phyloP scores from a whole-genome alignment of 2,797 vertebrate genomes.

The Ctenochaetus hawaiiensis region DNA sequence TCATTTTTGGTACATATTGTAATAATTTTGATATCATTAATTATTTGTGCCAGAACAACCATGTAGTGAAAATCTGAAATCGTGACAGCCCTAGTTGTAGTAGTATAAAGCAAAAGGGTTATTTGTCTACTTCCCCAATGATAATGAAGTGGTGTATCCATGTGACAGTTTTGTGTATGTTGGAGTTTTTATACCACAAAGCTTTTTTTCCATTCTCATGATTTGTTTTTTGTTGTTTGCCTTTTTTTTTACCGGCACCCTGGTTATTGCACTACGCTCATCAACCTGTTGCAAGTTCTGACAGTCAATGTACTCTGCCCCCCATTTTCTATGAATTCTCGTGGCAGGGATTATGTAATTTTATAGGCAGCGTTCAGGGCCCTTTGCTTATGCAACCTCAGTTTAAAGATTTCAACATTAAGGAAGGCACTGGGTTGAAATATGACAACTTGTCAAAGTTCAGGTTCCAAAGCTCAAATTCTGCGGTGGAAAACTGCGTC shows the following conservation, averaged over 20 bases:
- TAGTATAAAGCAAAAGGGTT: neutral
- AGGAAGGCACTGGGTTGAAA: slow-evolving; percentile 44
- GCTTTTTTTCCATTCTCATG: neutral
- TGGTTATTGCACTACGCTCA: neutral
- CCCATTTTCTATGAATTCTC: slow-evolving; percentile 45
- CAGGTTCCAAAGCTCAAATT: slow-evolving; percentile 43
- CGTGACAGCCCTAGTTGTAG: neutral
- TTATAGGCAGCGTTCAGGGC: slow-evolving; percentile 56
- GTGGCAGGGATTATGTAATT: slow-evolving; percentile 66
- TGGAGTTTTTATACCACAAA: slow-evolving; percentile 3
- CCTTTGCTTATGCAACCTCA: slow-evolving; percentile 78
- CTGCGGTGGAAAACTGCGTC: slow-evolving; percentile 13
- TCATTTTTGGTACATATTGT: too few relatives aligned
- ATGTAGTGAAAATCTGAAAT: too few relatives aligned
- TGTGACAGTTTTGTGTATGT: neutral
- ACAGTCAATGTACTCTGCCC: slow-evolving; percentile 34
- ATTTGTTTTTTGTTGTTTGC: neutral
- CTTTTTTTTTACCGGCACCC: neutral
- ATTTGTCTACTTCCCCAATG: neutral
- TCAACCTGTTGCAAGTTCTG: slow-evolving; percentile 70
- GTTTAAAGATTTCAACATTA: slow-evolving; percentile 73
- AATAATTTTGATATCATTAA: too few relatives aligned
- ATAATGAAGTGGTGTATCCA: neutral
- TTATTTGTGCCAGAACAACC: too few relatives aligned
- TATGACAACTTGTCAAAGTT: slow-evolving; percentile 32